phyloP scores from a whole-genome alignment of 23 tunicate genomes.

The Ciona savignyi region DNA sequence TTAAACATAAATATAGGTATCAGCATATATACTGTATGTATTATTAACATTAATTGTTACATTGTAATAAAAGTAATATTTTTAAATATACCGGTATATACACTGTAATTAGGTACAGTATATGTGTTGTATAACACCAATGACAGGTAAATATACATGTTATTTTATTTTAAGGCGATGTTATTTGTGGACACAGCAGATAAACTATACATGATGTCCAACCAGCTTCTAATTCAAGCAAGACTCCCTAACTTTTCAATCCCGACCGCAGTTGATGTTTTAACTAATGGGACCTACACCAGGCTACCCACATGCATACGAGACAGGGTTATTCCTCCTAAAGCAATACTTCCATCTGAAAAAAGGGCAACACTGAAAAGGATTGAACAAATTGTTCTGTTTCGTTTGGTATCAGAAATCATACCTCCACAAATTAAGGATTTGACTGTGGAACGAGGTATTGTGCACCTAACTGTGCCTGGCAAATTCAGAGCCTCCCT shows the following conservation, averaged over 20 bases:
- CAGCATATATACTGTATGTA: not conserved
- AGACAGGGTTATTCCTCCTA: conserved; percentile 73
- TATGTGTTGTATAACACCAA: too few relatives aligned
- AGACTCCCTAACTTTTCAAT: conserved; percentile 92
- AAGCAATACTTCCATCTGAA: conserved; percentile 72
- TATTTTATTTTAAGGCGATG: conserved; percentile 31
- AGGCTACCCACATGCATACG: conserved; percentile 82
- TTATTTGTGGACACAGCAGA: conserved; percentile 89
- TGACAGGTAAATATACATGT: too few relatives aligned
- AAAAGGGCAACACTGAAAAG: conserved; percentile 76
- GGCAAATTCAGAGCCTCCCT: conserved; percentile 67
- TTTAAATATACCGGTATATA: too few relatives aligned
- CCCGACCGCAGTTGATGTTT: conserved; percentile 97
- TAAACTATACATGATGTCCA: conserved; percentile 71
- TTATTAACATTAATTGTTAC: too few relatives aligned
- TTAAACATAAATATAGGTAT: not conserved
- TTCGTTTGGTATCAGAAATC: conserved; percentile 56
- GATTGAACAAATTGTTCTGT: conserved; percentile 67
- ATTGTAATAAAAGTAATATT: too few relatives aligned
- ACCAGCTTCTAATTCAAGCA: conserved; percentile 90
- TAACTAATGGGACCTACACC: conserved; percentile 95
- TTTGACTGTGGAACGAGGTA: conserved; percentile 47
- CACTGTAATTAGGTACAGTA: too few relatives aligned
- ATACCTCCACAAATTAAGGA: conserved; percentile 92
- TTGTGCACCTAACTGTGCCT: conserved; percentile 65